These are phyloP conservation scores for Formica selysi DNA, from an alignment of 1,140 invertebrate species.

Conservation along the genomic window DNA sequence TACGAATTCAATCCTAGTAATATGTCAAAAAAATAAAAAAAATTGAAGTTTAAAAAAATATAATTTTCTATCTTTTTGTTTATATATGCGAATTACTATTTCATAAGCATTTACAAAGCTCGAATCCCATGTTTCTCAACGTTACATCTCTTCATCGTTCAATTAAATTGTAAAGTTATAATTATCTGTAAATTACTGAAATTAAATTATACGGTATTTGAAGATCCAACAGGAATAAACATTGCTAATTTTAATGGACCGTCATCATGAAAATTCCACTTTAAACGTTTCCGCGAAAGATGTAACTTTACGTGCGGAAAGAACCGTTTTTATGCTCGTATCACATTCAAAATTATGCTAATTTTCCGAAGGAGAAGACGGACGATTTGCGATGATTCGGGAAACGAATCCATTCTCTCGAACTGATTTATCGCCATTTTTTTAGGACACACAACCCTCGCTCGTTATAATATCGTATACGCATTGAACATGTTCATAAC, in stretches of 20 bases:
- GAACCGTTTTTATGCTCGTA: conserved; percentile 78
- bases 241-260: conserved; percentile 68
- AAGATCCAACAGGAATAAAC: conserved; percentile 37
- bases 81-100: not conserved
- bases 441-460: conserved; percentile 2
- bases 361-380: conserved; percentile 74
- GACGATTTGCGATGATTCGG: conserved; percentile 2
- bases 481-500: conserved; percentile 84
- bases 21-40: not conserved
- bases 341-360: conserved; percentile 83
- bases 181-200: conserved; percentile 12
- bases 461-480: conserved; percentile 56
- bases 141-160: not conserved
- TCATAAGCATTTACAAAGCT: not conserved
- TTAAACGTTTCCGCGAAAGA: conserved; percentile 70
- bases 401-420: not conserved
- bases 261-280: conserved; percentile 66
- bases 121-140: not conserved
- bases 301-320: conserved; percentile 75
- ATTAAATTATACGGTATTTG: not conserved
- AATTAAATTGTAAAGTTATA: conserved; percentile 7
- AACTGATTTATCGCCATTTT: not conserved
- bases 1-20: not conserved
- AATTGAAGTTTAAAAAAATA: not conserved
- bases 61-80: not conserved